Base-by-base conservation (phyloP, 2,888 invertebrate species). In the Phalangium opilio region DNA sequence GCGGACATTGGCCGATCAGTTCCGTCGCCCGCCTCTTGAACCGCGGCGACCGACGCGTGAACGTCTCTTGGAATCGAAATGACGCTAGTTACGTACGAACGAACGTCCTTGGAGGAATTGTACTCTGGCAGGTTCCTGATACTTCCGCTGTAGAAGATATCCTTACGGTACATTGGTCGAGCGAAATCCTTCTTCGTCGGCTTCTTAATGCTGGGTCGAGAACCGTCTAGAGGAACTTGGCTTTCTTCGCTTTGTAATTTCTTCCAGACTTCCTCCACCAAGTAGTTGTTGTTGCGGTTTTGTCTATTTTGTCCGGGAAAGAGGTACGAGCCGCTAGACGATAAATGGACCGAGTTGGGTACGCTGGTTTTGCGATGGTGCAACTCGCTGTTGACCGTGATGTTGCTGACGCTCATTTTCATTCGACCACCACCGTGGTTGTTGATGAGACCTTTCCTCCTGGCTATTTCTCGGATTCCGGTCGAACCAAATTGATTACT, bases 51-150 rank as follows among this genome's bases (percentile, higher is more conserved):
- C 10, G 2, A 10, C 8, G 10, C 18, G 38, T 3, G 45, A 4
- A 8, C 4, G 15, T 58, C 53, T 61, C 76, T 75, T 0, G 90
- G 85, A 45, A 93, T 73, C 49, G 89, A 87, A 36, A 90, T 74
- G 41, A 91, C 84, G 48, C 89, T 90, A 63, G 89, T 84, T 48
- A 93, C 76, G 66, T 93, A 93, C 56, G 83, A 83, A 47, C 82
- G 79, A 45, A 93, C 72, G 2, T 89, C 85, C 62, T 86, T 85
- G 65, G 89, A 89, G 50, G 86, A 86, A 65, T 85, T 83, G 56
- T 63, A 67, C 53, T 64, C 61, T 8, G 68, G 64, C 41, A 75
- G 67, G 59, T 73, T 75, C 48, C 70, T 67, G 15, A 80, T 67
- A 60, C 77, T 83, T 55, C 87, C 87, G 62, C 83, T 81, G 64